Percentiles rank a stretch among this genome's conserved stretches.
These are phyloP conservation scores for Grammomys dolichurus DNA, from an alignment of 2,113 vertebrate species.

Conservation along the genomic window DNA sequence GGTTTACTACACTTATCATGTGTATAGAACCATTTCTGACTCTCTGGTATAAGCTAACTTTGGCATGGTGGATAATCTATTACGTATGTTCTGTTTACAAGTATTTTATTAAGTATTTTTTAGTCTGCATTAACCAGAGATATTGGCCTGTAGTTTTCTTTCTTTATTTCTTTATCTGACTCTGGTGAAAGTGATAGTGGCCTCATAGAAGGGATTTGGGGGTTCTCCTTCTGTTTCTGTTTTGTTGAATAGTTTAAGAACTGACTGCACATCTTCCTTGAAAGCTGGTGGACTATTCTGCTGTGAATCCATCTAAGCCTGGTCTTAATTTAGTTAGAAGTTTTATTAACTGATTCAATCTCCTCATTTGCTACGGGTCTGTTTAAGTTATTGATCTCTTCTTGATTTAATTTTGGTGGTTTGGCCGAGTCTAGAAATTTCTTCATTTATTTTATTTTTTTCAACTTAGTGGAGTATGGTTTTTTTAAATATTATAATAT, in stretches of 20 bases:
- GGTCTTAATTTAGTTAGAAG: background rate
- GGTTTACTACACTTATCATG: background rate
- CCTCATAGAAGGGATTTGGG: background rate
- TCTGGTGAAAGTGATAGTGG: background rate
- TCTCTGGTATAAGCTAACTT: background rate
- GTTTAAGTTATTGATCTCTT: background rate
- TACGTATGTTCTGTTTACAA: background rate
- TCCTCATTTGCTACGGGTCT: background rate
- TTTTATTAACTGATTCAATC: background rate
- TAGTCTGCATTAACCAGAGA: background rate
- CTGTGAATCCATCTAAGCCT: background rate
- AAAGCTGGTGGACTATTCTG: background rate
- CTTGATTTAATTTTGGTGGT: background rate
- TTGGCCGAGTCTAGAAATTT: background rate
- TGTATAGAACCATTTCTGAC: background rate
- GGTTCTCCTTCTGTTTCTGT: background rate
- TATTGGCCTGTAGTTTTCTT: background rate
- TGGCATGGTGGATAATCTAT: background rate
- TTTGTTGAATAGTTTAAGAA: background rate
- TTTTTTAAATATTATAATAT: background rate
- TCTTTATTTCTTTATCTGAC: background rate
- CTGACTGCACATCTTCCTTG: background rate
- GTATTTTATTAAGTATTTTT: background rate
- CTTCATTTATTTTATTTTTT: background rate
- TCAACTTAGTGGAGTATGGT: background rate